A percentile compares a stretch with the other conserved stretches of the same genome.
Evolutionary conservation across 2,888 invertebrate genomes (phyloP).

Genomic region (Gastracanthus pulcherrimus): DNA sequence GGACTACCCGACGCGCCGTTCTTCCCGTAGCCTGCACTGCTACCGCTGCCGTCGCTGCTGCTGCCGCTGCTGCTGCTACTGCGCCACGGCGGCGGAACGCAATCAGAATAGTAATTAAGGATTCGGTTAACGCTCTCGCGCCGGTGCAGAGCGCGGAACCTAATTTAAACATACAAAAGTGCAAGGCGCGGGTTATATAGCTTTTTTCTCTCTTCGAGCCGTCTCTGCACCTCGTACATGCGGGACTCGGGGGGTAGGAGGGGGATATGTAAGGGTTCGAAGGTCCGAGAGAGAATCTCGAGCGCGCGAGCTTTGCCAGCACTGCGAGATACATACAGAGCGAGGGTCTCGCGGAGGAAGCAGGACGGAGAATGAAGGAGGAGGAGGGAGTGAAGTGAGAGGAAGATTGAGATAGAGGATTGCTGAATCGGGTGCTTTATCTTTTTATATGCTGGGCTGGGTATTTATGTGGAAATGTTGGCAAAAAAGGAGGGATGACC

Average conservation of each 20-base stretch:
- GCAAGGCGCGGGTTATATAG: background rate
- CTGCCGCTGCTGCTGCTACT: conserved; percentile 19
- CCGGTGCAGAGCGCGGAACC: conserved; percentile 44
- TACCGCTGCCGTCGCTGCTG: background rate
- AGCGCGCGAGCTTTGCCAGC: no score
- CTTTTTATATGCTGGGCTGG: background rate
- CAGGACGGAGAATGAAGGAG: conserved; percentile 4
- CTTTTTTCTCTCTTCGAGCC: no score
- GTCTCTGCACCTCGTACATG: no score
- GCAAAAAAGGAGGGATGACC: background rate
- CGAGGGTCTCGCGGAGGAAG: no score
- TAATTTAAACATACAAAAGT: conserved; percentile 29
- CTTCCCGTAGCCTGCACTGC: background rate
- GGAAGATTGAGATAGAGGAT: background rate
- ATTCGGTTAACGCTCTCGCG: conserved; percentile 72
- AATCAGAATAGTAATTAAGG: conserved; percentile 74
- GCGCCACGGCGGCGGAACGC: conserved; percentile 62
- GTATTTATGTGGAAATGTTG: background rate
- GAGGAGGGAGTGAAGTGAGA: background rate
- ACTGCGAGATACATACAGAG: no score
- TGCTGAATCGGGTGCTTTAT: conserved; percentile 23
- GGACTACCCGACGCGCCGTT: background rate
- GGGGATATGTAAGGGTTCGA: no score
- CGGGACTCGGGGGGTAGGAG: no score
- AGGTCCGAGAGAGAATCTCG: no score